Evolutionary conservation across 2,797 vertebrate species (phyloP).

Genomic region (Muscicapa comitata): DNA sequence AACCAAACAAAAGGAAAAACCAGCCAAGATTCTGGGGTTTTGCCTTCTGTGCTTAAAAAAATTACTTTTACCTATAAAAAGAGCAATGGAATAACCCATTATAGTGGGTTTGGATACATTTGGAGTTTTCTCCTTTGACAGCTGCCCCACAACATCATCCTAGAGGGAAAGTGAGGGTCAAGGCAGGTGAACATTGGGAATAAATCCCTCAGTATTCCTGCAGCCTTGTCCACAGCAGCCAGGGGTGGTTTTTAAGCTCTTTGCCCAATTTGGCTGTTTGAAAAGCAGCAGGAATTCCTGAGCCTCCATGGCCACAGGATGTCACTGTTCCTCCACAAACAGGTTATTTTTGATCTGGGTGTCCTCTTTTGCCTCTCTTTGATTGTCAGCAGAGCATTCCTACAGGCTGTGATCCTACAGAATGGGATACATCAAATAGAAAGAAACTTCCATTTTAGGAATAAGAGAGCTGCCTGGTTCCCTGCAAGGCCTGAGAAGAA

Average conservation of each 20-base stretch:
- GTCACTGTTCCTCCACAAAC: conserved; percentile 12
- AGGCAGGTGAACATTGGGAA: not conserved
- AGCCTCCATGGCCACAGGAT: not conserved
- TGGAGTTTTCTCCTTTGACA: not conserved
- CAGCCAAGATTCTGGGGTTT: not conserved
- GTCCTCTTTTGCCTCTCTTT: not conserved
- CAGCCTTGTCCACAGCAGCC: not conserved
- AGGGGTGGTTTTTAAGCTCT: not conserved
- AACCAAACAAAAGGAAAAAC: not conserved
- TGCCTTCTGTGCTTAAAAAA: not conserved
- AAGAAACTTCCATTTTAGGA: not conserved
- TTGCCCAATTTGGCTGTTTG: not conserved
- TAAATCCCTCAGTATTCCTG: not conserved
- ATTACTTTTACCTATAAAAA: not conserved
- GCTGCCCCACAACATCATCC: not conserved
- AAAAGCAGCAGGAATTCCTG: not conserved
- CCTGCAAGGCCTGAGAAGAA: not conserved
- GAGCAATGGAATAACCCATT: not conserved
- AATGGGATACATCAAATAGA: not conserved
- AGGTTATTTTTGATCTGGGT: accelerated
- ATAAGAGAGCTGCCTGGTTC: not conserved
- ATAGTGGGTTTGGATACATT: accelerated
- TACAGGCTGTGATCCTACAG: not conserved
- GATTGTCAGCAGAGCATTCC: not conserved
- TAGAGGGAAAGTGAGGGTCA: not conserved